Evolutionary conservation across 2,888 invertebrate species (phyloP), one percentile per base, ranked within the genome.

Genomic region (Microplitis deprimator): DNA sequence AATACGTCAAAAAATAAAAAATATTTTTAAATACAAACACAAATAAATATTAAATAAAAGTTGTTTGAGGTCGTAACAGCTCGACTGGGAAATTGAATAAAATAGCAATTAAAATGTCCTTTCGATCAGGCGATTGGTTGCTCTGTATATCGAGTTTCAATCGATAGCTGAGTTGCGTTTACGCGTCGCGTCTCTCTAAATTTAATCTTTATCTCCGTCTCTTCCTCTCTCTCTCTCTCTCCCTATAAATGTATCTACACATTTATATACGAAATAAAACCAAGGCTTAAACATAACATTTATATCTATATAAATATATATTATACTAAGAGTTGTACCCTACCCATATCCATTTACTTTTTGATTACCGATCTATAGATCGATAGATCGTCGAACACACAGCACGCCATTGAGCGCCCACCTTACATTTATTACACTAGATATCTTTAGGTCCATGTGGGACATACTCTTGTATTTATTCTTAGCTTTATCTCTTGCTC

Each of bases 51-150:
- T 38, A 64, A 62, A 73, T 64, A 73, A 71, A 73, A 73, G 65
- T 73, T 67, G 73, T 73, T 73, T 73, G 67, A 67, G 67, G 61
- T 38, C 61, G 40, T 68, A 40, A 17, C 61, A 68, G 68, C 68
- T 75, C 59, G 74, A 75, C 50, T 60, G 40, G 38, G 5, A 68
- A 40, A 61, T 40, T 61, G 60, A 75, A 75, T 75, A 68, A 75
- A 75, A 75, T 68, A 75, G 74, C 68, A 75, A 75, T 75, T 68
- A 68, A 65, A 75, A 68, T 75, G 68, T 68, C 73, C 59, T 73
- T 67, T 67, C 73, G 50, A 73, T 65, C 73, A 10, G 59, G 73
- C 65, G 73, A 73, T 67, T 59, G 73, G 59, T 50, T 16, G 50
- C 50, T 61, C 60, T 39, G 38, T 62, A 20, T 68, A 75, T 75